Evolutionary conservation across 2,888 invertebrate genomes (phyloP).

Genomic region (Lasioglossum lativentre): DNA sequence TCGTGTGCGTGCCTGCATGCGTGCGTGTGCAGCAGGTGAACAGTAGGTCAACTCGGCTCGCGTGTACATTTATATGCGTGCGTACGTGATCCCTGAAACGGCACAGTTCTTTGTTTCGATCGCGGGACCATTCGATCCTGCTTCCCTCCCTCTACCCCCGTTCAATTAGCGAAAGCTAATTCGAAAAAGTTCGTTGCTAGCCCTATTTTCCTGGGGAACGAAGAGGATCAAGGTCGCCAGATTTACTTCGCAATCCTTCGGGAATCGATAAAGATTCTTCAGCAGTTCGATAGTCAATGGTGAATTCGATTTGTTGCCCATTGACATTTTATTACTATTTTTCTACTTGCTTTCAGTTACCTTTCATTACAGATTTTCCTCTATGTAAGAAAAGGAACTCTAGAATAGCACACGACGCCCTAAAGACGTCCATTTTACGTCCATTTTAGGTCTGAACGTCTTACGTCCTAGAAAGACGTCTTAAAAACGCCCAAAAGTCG

Average conservation of each 20-base stretch:
- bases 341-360: too few relatives aligned
- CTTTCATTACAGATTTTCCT: too few relatives aligned
- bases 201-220: background rate
- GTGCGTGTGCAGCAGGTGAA: conserved; percentile 68
- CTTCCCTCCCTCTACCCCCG: background rate
- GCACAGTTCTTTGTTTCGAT: conserved; percentile 59
- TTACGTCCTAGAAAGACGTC: too few relatives aligned
- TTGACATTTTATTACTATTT: too few relatives aligned
- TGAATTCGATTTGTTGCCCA: too few relatives aligned
- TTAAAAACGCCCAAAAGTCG: too few relatives aligned
- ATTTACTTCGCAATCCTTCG: background rate
- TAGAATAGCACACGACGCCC: too few relatives aligned
- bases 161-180: conserved; percentile 22
- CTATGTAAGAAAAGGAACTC: too few relatives aligned
- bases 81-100: conserved; percentile 39
- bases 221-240: background rate
- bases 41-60: conserved; percentile 59
- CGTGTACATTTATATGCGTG: conserved; percentile 48
- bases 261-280: background rate
- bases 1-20: background rate
- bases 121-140: conserved; percentile 13
- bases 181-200: background rate
- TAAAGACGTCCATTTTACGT: too few relatives aligned
- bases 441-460: too few relatives aligned
- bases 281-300: background rate